phyloP scores from a whole-genome alignment of 2,888 invertebrate genomes.

The Xiphydria camelus region DNA sequence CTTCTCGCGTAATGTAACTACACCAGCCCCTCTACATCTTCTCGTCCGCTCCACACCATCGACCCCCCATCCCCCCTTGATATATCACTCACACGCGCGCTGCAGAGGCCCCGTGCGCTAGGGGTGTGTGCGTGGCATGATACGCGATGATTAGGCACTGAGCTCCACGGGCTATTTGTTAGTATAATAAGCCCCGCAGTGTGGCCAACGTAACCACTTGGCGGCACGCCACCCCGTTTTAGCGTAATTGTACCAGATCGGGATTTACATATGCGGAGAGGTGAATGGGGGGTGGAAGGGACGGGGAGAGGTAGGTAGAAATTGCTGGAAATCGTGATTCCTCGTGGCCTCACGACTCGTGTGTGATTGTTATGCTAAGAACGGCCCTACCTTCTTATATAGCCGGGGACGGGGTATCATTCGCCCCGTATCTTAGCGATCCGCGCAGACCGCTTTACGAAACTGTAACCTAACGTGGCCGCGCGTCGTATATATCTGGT shows the following conservation, averaged over 20 bases:
- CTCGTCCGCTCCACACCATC: slow-evolving; percentile 10
- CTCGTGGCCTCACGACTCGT: not conserved
- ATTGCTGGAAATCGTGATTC: not conserved
- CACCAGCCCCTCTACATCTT: slow-evolving; percentile 18
- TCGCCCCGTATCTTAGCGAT: too few relatives aligned
- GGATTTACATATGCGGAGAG: slow-evolving; percentile 50
- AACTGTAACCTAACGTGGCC: too few relatives aligned
- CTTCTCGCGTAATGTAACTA: slow-evolving; percentile 23
- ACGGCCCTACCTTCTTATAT: too few relatives aligned
- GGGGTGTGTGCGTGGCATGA: slow-evolving; percentile 46
- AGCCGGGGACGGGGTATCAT: too few relatives aligned
- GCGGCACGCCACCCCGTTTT: slow-evolving; percentile 56
- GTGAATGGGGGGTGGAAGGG: slow-evolving; percentile 10
- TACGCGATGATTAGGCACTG: slow-evolving; percentile 56
- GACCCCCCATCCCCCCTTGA: slow-evolving; percentile 8
- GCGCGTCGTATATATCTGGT: not conserved
- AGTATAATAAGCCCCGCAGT: slow-evolving; percentile 57
- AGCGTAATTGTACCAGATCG: slow-evolving; percentile 56
- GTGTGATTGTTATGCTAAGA: not conserved
- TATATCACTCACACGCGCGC: slow-evolving; percentile 10
- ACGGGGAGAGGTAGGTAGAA: slow-evolving; percentile 19
- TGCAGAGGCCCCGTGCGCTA: not conserved
- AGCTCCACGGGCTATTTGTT: slow-evolving; percentile 57
- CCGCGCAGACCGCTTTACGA: too few relatives aligned
- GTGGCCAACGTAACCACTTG: slow-evolving; percentile 55